Evolutionary conservation across 2,113 vertebrate species (phyloP), one percentile per base, ranked within the genome.

Genomic region (Pithys albifrons): DNA sequence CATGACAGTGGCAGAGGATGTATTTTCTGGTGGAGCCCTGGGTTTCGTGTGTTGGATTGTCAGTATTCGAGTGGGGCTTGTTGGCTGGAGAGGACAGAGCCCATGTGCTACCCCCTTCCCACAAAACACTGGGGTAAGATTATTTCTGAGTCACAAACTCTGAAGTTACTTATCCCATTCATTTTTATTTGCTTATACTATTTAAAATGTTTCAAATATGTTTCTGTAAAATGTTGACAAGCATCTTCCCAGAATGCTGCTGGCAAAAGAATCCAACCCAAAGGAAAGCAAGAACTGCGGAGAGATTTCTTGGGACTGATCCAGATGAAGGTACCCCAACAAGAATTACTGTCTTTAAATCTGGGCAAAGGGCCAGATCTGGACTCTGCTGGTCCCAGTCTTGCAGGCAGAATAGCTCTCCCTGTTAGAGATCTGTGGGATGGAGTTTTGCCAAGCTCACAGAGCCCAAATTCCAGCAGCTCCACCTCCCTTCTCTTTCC

Each of bases 391-490:
- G 33, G 54, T 88, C 54, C 52, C 19, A 20, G 33, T 58, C 46
- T 29, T 7, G 16, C 51, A 62, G 33, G 81, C 54, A 70, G 39
- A 70, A 57, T 64, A 86, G 43, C 78, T 12, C 67, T 90, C 72
- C 72, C 64, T 84, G 55, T 17, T 49, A 43, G 58, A 89, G 66
- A n/a, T 25, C 59, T 4, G 66, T 39, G 22, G n/a, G 87, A 85
- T 69, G 67, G 81, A 91, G 81, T 33, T 37, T 52, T 57, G 91
- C 96, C 85, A 58, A 67, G 54, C 62, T 88, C 54, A n/a, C 24
- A 29, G 37, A 64, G 64, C 66, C 45, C 77, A 58, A 24, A 88
- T 95, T 90, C 88, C 70, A 70, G 58, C 45, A 79, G 17, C 58
- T 88, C 65, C 28, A 41, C 66, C 39, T 88, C 81, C 92, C 85